Percentiles rank a stretch among this genome's conserved stretches.
Evolutionary conservation across 1,140 invertebrate genomes (phyloP).

Genomic region (Danaus melanippus): DNA sequence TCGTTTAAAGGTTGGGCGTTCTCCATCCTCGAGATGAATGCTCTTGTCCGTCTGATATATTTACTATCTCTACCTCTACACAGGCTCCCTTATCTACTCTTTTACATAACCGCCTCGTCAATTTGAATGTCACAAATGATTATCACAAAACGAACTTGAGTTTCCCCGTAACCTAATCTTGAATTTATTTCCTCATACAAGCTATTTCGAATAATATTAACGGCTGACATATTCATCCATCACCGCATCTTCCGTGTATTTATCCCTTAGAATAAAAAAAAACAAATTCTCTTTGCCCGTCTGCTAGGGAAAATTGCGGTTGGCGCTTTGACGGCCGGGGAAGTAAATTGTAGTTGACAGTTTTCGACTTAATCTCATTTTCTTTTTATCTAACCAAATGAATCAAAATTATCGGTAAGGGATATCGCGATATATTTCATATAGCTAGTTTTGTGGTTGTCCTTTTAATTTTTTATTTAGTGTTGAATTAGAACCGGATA

Average conservation of each 20-base stretch:
- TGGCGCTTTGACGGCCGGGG: slow-evolving; percentile 25
- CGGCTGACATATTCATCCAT: slow-evolving; percentile 29
- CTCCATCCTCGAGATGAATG: slow-evolving; percentile 61
- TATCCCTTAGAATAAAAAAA: slow-evolving; percentile 31
- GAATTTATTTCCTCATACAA: slow-evolving; percentile 16
- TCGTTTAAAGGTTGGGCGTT: slow-evolving; percentile 64
- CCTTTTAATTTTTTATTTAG: no score
- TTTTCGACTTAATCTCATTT: slow-evolving; percentile 24
- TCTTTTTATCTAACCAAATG: slow-evolving; percentile 2
- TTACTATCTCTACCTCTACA: slow-evolving; percentile 53
- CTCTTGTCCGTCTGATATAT: slow-evolving; percentile 60
- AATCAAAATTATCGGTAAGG: no score
- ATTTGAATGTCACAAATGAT: slow-evolving; percentile 18
- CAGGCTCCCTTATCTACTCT: slow-evolving; percentile 33
- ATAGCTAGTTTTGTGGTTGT: no score
- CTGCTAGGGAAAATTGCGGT: slow-evolving; percentile 20
- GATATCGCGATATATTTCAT: no score
- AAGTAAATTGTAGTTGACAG: slow-evolving; percentile 23
- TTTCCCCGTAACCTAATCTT: slow-evolving; percentile 1
- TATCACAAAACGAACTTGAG: not conserved
- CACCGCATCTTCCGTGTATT: slow-evolving; percentile 19
- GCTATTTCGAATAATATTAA: slow-evolving; percentile 25
- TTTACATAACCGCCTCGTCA: slow-evolving; percentile 40
- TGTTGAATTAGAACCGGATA: no score
- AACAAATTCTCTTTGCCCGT: slow-evolving; percentile 25